Conservation (phyloP, 2,888 invertebrate species). For the Noctua janthe region DNA sequence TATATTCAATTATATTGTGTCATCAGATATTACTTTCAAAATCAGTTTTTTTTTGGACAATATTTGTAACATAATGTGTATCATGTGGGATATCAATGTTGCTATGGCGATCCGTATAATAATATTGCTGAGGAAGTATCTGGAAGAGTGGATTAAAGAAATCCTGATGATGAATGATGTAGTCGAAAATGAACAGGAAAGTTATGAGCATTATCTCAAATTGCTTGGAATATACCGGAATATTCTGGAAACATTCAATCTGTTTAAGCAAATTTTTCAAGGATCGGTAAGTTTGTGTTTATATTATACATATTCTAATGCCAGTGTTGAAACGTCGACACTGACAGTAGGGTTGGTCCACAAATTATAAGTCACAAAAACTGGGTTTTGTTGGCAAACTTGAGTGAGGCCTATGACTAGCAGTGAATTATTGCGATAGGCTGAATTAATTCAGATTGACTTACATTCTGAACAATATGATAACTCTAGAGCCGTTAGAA, state of each 20-base stretch:
- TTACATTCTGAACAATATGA: too few species aligned
- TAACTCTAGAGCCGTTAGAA: too few species aligned
- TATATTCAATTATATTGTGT: not conserved
- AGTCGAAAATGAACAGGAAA: not conserved
- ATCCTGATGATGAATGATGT: not conserved
- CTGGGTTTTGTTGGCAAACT: too few species aligned
- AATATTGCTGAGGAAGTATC: constrained; percentile 8
- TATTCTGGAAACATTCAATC: constrained; percentile 27
- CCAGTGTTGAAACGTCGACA: too few species aligned
- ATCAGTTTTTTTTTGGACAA: not conserved
- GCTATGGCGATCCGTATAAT: constrained; percentile 12
- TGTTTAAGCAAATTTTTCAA: constrained; percentile 18
- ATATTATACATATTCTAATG: too few species aligned
- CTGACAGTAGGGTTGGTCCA: too few species aligned
- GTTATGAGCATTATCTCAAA: not conserved
- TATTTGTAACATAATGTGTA: constrained; percentile 20
- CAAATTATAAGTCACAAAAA: too few species aligned
- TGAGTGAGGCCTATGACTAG: too few species aligned
- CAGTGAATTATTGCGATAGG: too few species aligned
- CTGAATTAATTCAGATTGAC: too few species aligned
- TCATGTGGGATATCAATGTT: constrained; percentile 33
- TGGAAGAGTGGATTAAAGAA: constrained; percentile 7
- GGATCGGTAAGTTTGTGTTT: constrained; percentile 30
- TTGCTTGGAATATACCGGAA: constrained; percentile 22
- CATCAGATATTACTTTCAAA: not conserved